Percentiles rank a stretch among this genome's conserved stretches.
phyloP scores from a whole-genome alignment of 2,113 vertebrate genomes.

The Zosterops japonicus region DNA sequence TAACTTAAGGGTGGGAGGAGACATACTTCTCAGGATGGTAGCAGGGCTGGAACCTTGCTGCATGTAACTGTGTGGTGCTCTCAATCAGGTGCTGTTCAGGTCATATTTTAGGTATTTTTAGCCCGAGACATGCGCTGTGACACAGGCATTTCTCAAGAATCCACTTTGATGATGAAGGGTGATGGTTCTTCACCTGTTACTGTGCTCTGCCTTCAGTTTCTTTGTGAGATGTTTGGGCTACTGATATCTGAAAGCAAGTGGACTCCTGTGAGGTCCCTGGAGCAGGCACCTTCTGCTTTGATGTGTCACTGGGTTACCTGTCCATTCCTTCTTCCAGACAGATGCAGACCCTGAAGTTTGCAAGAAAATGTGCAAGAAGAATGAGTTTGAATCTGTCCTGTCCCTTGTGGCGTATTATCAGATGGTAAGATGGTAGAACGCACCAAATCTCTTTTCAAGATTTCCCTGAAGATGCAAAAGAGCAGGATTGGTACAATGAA shows the following conservation, averaged over 20 bases:
- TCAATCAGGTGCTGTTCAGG: neutral
- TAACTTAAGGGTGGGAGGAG: neutral
- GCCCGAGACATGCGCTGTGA: accelerated
- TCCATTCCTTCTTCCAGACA: conserved; percentile 79
- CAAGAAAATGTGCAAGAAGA: conserved; percentile 94
- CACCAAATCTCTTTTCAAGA: neutral
- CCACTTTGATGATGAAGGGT: neutral
- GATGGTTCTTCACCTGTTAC: neutral
- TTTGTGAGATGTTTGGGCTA: neutral
- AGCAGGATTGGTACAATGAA: neutral
- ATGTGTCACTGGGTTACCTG: neutral
- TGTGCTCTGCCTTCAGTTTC: neutral
- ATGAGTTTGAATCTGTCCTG: conserved; percentile 86
- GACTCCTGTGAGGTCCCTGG: neutral
- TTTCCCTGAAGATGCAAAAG: neutral
- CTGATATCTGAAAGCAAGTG: neutral
- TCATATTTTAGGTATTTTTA: neutral
- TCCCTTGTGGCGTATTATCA: conserved; percentile 97
- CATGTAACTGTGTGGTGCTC: neutral
- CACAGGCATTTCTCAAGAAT: neutral
- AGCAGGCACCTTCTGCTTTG: neutral
- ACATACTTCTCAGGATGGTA: neutral
- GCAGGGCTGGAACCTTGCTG: neutral
- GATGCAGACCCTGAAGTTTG: conserved; percentile 97
- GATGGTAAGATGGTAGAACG: conserved; percentile 82